These are phyloP conservation scores for Parapristionchus giblindavisi DNA, from an alignment of 2,888 invertebrate species.

Conservation along the genomic window DNA sequence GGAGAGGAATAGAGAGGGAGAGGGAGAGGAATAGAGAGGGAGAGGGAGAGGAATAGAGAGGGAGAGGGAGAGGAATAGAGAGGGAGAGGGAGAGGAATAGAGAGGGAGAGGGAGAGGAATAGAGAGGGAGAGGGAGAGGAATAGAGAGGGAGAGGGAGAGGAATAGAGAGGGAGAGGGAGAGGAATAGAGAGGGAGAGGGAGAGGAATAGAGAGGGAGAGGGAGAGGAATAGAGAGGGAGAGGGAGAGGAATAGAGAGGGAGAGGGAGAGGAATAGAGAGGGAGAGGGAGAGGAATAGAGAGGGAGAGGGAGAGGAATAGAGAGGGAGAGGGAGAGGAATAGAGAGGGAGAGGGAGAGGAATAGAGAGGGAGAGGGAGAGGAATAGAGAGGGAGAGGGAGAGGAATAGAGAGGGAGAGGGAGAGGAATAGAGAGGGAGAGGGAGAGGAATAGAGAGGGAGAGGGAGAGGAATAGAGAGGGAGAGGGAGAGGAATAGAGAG, in stretches of 20 bases:
- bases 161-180: constrained; percentile 7
- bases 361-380: constrained; percentile 5
- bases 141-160: constrained; percentile 8
- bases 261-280: not conserved
- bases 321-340: not conserved
- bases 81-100: not conserved
- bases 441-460: not conserved
- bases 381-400: not conserved
- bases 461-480: not conserved
- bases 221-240: constrained; percentile 12
- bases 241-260: not conserved
- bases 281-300: constrained; percentile 3
- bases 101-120: constrained; percentile 12
- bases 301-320: constrained; percentile 2
- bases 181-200: not conserved
- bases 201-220: not conserved
- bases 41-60: not conserved
- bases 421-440: constrained; percentile 17
- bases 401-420: not conserved
- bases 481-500: constrained; percentile 8
- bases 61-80: not conserved
- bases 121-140: not conserved
- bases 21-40: constrained; percentile 10
- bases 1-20: not conserved
- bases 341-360: constrained; percentile 7